Percentiles rank a stretch among this genome's conserved stretches.
Evolutionary conservation across 1,140 invertebrate species (phyloP).

Genomic region (Aphis gossypii): DNA sequence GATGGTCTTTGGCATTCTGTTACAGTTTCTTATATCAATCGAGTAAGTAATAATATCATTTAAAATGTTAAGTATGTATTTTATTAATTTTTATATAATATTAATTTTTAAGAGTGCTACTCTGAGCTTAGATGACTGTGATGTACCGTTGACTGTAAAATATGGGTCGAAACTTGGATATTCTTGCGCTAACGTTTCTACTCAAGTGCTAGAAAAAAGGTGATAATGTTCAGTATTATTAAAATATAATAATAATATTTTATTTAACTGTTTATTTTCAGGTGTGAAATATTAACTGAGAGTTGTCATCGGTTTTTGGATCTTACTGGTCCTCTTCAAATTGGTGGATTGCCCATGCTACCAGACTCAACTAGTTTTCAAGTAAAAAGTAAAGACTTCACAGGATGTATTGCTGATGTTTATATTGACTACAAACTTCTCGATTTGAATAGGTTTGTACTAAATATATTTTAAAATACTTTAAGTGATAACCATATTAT

Average conservation of each 20-base stretch:
- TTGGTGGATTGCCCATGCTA: slow-evolving; percentile 89
- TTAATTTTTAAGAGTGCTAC: slow-evolving; percentile 75
- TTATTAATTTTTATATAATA: slow-evolving; percentile 1
- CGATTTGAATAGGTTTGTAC: slow-evolving; percentile 80
- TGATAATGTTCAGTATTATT: slow-evolving; percentile 39
- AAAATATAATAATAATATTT: not conserved
- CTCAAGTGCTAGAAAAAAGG: slow-evolving; percentile 72
- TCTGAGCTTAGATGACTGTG: slow-evolving; percentile 89
- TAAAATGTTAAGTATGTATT: not conserved
- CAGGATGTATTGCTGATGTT: slow-evolving; percentile 91
- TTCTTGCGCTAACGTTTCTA: slow-evolving; percentile 82
- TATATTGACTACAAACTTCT: slow-evolving; percentile 87
- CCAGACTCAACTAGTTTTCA: slow-evolving; percentile 77
- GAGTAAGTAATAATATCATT: slow-evolving; percentile 66
- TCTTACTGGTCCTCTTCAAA: slow-evolving; percentile 90
- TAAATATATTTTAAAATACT: not conserved
- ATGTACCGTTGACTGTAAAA: slow-evolving; percentile 81
- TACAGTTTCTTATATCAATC: slow-evolving; percentile 85
- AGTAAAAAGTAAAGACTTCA: slow-evolving; percentile 82
- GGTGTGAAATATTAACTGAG: slow-evolving; percentile 86
- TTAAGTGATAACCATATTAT: not conserved
- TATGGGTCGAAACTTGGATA: slow-evolving; percentile 77
- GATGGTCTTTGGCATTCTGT: slow-evolving; percentile 96
- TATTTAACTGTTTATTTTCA: slow-evolving; percentile 59
- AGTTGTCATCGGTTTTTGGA: slow-evolving; percentile 95